Base-by-base conservation (phyloP, 2,888 invertebrate species). In the Cylloceria caligata region DNA sequence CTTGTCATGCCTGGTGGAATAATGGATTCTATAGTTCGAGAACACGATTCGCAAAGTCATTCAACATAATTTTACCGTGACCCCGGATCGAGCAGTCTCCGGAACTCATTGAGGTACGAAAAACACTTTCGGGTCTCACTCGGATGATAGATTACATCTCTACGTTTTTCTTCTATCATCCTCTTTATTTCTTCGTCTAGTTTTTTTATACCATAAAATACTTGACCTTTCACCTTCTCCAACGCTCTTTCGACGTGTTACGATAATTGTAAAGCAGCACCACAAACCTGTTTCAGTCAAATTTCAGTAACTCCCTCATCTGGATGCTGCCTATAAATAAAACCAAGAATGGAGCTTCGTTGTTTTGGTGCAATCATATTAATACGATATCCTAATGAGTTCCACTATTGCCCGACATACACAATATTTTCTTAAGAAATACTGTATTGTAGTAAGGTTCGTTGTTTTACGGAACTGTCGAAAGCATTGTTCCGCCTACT, bases 61-160 rank as follows among this genome's bases (percentile, higher is more conserved):
- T 69, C 65, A 60, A 78, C 42, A 71, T 49, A 78, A 75, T 82
- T 74, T 82, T 69, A 74, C 55, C 73, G 45, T 65, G n/a, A 36
- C 64, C 21, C 45, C 16, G 73, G 45, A 78, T 78, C 57, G 64
- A 78, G 73, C 81, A 69, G 47, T 77, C 64, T 78, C 73, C 55
- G 55, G 24, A 47, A 74, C 62, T 78, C 73, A 78, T 73, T 81
- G 77, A 75, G 74, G 65, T 21, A 78, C 42, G 60, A 69, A 74
- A 78, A 82, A 82, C 81, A 78, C 78, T 75, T 82, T 82, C 19
- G 27, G 60, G 49, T 71, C 69, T 42, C 69, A 21, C 65, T 69
- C 64, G 49, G 78, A 78, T 82, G 81, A 82, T 82, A 64, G 71
- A 82, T 82, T 74, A 52, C 74, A n/a, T 24, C 11, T 49, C 72